Evolutionary conservation across 1,140 invertebrate genomes (phyloP), one percentile per base, ranked within the genome.

Genomic region (Drosophila miranda): DNA sequence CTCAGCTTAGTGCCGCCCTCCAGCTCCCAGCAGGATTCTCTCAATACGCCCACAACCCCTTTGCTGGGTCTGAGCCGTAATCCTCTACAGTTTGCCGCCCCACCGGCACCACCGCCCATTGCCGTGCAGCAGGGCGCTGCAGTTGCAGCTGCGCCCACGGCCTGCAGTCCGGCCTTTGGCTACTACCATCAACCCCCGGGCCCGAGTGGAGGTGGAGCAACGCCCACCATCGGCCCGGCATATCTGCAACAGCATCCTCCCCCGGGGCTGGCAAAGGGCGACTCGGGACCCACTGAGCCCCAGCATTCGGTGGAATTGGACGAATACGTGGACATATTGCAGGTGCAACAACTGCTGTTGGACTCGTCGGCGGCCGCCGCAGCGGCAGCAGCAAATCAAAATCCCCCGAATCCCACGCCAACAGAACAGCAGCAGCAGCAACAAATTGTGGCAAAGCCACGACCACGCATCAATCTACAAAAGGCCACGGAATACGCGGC

Each of bases 251-350:
- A 6, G 45, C 67, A 79, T 8, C 72, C 59, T 52, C 14, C 49
- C 16, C 38, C 58, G 8, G 14, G 44, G 21, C 45, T 38, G 14
- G 58, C 26, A 50, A 50, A 68, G 26, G 52, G 19, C 19, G 19
- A 66, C 34, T 0, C 34, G 5, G 11, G 34, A 11, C 0, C 34
- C 54, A 2, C 30, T 9, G 30, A 34, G 30, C 34, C 11, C 34
- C 34, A 38, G 11, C 34, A 38, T 5, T 13, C 66, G 0, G 75
- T 60, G 9, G 84, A 84, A 19, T 70, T 88, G 13, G 92, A 93
- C 72, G 92, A 93, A 71, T 93, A 92, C 79, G 92, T 93, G 56
- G 92, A 93, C 70, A 93, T 93, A 34, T 73, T 93, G 49, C 92
- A 93, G 79, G 92, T 93, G 59, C 92, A 93, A 69, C 92, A 93